Base-by-base conservation (phyloP, 1,140 invertebrate genomes). In the Lordiphosa clarofinis region DNA sequence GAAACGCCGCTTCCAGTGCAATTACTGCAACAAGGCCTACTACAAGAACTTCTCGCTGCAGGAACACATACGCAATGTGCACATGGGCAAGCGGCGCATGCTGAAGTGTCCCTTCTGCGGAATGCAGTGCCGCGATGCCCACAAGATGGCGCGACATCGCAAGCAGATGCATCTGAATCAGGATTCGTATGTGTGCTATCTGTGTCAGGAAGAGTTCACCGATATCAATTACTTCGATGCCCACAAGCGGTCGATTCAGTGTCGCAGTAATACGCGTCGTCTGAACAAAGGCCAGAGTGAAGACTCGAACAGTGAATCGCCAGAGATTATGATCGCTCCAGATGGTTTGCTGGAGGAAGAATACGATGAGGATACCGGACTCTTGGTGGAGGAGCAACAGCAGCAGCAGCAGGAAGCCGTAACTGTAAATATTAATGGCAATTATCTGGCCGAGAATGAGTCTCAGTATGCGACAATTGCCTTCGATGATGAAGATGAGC, bases 161-260 rank as follows among this genome's bases (percentile, higher is more conserved):
- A 88, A 87, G 59, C 67, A 84, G 15, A 74, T 84, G 65, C 86
- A 88, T 50, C 63, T 88, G 2, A 86, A 78, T 24, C 86, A 88
- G 54, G 72, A 61, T 7, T 46, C 79, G 4, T 88, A 76, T 48
- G 62, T 73, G 35, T 88, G 86, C 11, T 62, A 79, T 39, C 33
- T 88, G 43, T 88, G 86, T 19, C 60, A 84, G 37, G 86, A 87
- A 47, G 86, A 88, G 58, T 88, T 88, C 48, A 88, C 86, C 8
- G 86, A 88, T 33, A 88, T 88, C 4, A 84, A 81, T 31, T 88
- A 86, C 6, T 88, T 88, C 6, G 86, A 88, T 68, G 86, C 86
- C 0, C 86, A 88, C 46, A 88, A 88, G 42, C 73, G 86, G 2
- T 88, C 86, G 1, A 88, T 88, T 33, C 86, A 88, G 55, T 88